Base-by-base conservation (phyloP, 2,113 vertebrate species). In the Prunella himalayana region DNA sequence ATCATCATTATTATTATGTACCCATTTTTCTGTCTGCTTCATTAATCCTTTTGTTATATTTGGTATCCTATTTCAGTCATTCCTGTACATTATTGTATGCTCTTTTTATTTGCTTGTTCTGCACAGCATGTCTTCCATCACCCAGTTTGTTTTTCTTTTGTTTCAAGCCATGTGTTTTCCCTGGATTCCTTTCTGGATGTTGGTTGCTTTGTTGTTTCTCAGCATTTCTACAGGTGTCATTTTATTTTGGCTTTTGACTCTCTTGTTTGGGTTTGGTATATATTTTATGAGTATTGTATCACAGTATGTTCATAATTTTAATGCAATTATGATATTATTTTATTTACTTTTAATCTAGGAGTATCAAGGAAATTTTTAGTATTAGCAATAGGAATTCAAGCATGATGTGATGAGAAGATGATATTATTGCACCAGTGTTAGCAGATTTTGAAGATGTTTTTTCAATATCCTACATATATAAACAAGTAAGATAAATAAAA, bases 1-100 rank as follows among this genome's bases (percentile, higher is more conserved):
- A 65, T 44, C 31, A 68, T 59, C 45, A 47, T 23, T 25, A 18
- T 37, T 37, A 71, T 79, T 84, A 50, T 44, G 31, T 45, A 80
- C 20, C 25, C 16, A 44, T 79, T 93, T 79, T 78, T 66, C 54
- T 86, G 24, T 86, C 39, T 64, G 47, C 50, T 15, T 88, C 82
- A 60, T 94, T 92, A 94, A 88, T 64, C 53, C 23, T 77, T 92
- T 89, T 76, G 31, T 85, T 89, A 41, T 68, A 45, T 80, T 95
- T 94, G 79, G 89, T 76, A 89, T 27, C 10, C 10, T 70, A 17
- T 70, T 81, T 89, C 78, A 91, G 71, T 42, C 1, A 73, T 75
- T 93, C 82, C 68, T 64, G 33, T 87, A 63, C 44, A 78, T 80
- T 88, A 57, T 27, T 53, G 60, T 88, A 47, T 27, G 41, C 30